Evolutionary conservation across 2,888 invertebrate genomes (phyloP).

Genomic region (Drosophila formosana): DNA sequence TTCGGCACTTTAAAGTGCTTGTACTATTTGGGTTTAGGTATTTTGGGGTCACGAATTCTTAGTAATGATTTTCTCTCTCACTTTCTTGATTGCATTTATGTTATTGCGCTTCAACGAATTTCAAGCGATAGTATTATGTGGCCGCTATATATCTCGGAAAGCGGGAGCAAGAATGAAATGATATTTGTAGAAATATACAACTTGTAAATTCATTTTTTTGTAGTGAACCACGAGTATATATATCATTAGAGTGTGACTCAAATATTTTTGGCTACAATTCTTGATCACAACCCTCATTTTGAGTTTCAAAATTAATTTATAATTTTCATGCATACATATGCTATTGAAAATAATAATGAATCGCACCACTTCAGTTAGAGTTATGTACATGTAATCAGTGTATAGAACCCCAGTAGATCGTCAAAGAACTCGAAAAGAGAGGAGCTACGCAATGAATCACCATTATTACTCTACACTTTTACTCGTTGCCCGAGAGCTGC

Average conservation of each 20-base stretch:
- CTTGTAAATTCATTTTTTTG: neutral
- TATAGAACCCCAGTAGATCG: constrained; percentile 32
- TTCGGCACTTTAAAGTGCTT: constrained; percentile 31
- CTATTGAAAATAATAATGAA: neutral
- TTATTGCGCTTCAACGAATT: constrained; percentile 33
- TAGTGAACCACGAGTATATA: neutral
- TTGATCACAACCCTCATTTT: constrained; percentile 21
- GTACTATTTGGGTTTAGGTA: constrained; percentile 26
- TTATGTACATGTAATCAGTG: constrained; percentile 4
- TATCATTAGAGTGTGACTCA: constrained; percentile 33
- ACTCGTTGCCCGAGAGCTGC: constrained; percentile 33
- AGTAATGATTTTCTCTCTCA: constrained; percentile 42
- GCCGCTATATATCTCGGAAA: neutral
- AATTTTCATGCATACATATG: neutral
- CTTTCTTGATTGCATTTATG: constrained; percentile 25
- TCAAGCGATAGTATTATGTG: constrained; percentile 14
- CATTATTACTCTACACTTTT: constrained; percentile 20
- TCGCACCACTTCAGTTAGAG: constrained; percentile 8
- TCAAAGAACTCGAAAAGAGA: constrained; percentile 12
- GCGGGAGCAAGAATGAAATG: constrained; percentile 3
- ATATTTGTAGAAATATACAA: neutral
- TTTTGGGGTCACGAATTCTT: constrained; percentile 56
- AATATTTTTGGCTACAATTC: constrained; percentile 28
- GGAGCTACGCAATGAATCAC: constrained; percentile 48
- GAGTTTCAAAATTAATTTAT: constrained; percentile 7